Conservation (phyloP, 2,888 invertebrate genomes). For the Drosophila flavopinicola region DNA sequence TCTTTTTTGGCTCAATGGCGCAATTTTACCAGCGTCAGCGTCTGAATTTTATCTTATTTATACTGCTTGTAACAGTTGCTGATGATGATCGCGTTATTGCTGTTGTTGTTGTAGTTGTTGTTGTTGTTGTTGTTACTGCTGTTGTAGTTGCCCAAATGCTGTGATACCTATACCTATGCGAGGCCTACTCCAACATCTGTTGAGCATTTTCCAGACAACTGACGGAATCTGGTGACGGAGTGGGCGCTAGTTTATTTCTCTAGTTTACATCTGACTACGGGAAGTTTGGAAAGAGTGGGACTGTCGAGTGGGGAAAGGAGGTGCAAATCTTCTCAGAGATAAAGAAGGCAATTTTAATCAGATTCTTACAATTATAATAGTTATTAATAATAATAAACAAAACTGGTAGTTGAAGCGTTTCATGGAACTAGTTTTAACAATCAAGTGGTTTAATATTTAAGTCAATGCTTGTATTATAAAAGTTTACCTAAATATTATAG, state of each 20-base stretch:
- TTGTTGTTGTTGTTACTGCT: constrained; percentile 22
- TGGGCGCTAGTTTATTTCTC: no score
- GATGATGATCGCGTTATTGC: constrained; percentile 43
- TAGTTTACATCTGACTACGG: neutral
- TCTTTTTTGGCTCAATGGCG: constrained; percentile 59
- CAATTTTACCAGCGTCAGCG: constrained; percentile 67
- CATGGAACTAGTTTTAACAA: no score
- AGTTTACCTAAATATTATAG: no score
- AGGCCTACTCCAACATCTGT: constrained; percentile 74
- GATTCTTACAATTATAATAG: no score
- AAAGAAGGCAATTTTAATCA: no score
- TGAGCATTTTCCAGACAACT: constrained; percentile 59
- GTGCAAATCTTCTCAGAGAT: neutral
- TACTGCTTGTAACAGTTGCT: constrained; percentile 75
- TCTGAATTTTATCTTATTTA: constrained; percentile 74
- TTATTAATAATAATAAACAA: no score
- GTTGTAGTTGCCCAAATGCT: constrained; percentile 48
- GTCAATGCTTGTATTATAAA: no score
- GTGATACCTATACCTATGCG: constrained; percentile 38
- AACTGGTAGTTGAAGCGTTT: no score
- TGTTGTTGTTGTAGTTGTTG: constrained; percentile 13
- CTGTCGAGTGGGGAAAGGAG: no score
- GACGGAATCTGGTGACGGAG: constrained; percentile 43
- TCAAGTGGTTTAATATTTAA: no score
- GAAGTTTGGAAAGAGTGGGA: no score